These are phyloP conservation scores for Terebella lapidaria DNA, from an alignment of 2,888 invertebrate species.

Conservation along the genomic window DNA sequence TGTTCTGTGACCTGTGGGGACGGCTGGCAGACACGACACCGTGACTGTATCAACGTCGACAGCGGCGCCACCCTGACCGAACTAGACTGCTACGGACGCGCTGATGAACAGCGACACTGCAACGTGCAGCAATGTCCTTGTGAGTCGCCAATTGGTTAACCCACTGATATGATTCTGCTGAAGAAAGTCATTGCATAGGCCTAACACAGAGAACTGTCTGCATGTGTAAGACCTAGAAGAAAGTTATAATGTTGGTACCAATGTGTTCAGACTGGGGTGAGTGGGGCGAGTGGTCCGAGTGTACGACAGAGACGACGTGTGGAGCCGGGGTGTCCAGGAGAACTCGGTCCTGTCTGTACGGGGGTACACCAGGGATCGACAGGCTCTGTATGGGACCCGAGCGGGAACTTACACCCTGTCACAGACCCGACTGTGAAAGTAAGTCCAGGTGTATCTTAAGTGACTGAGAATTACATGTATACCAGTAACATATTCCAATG, in stretches of 20 bases:
- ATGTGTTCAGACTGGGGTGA: constrained; percentile 35
- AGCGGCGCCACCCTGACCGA: not conserved
- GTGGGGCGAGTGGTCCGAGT: constrained; percentile 42
- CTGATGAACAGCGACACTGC: constrained; percentile 11
- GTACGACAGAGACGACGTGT: constrained; percentile 37
- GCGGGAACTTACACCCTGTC: constrained; percentile 20
- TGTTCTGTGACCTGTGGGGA: constrained; percentile 40
- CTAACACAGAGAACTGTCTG: no score
- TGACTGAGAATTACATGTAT: no score
- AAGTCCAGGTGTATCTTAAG: no score
- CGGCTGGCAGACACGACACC: constrained; percentile 31
- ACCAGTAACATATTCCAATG: no score
- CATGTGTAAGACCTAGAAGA: no score
- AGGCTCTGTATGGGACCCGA: constrained; percentile 20
- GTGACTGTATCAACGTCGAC: constrained; percentile 32
- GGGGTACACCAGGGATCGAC: constrained; percentile 17
- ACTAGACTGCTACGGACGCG: constrained; percentile 8
- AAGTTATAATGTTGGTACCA: no score
- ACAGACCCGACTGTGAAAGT: constrained; percentile 19
- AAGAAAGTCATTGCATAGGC: no score
- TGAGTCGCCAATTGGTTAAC: not conserved
- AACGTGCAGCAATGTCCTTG: constrained; percentile 17
- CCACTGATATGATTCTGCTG: not conserved
- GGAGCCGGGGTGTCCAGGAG: constrained; percentile 36
- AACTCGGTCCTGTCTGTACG: constrained; percentile 36